These are phyloP conservation scores for Nasonia oneida DNA, from an alignment of 2,888 invertebrate species.

Conservation along the genomic window DNA sequence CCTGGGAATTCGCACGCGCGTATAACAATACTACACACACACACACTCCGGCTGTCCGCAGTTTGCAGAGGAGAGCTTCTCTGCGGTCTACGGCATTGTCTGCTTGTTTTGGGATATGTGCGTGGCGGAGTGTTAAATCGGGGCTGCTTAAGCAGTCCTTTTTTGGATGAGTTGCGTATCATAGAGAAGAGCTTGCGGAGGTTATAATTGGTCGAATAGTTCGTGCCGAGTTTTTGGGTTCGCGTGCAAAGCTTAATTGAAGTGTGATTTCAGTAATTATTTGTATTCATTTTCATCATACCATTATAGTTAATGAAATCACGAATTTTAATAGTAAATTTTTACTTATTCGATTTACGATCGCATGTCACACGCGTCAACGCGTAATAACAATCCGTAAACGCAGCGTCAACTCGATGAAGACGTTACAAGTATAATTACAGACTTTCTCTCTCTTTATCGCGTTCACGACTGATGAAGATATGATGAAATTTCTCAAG, in stretches of 20 bases:
- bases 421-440: neutral
- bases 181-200: neutral
- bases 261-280: neutral
- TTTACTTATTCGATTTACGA: neutral
- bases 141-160: neutral
- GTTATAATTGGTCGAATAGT: neutral
- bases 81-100: conserved; percentile 35
- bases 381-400: neutral
- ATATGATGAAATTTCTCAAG: neutral
- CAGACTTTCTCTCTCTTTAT: neutral
- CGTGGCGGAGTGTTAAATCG: conserved; percentile 11
- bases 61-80: neutral
- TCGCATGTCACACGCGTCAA: neutral
- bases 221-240: neutral
- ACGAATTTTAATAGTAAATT: neutral
- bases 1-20: conserved; percentile 50
- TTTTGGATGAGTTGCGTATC: neutral
- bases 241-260: neutral
- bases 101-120: conserved; percentile 24
- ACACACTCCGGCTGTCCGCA: neutral
- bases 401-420: neutral
- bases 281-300: neutral
- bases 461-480: neutral
- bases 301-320: neutral
- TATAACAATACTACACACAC: conserved; percentile 41